Base-by-base conservation (phyloP, 2,113 vertebrate species). In the Benitochromis conjunctus region DNA sequence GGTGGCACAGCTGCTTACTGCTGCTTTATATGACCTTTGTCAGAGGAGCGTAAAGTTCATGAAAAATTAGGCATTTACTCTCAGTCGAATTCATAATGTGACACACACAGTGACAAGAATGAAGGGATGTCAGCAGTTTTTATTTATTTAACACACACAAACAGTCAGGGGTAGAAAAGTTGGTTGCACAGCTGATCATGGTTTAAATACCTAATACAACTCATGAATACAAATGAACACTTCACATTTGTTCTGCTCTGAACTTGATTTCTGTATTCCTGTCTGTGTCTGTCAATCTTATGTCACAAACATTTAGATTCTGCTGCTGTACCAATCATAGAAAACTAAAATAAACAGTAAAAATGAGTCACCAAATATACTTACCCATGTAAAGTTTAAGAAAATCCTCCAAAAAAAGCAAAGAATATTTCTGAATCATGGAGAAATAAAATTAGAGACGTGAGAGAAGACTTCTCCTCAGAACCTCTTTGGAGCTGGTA, bases 1-100 rank as follows among this genome's bases (percentile, higher is more conserved):
- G 46, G 43, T 34, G 71, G 46, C 71, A 76, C 46, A 53, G 46
- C 71, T 76, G 46, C 71, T 5, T 76, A 53, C 46, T n/a, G 26
- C 71, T 76, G 46, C 26, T 53, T 76, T 53, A 53, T 76, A 53
- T 53, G 71, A 76, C 71, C 46, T 76, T 10, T 76, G 71, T 53
- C 71, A 34, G 10, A 34, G 46, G 46, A 76, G 46, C 71, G 53
- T 53, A 34, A 53, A 76, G 71, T 76, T 76, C 29, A 53, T 34
- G 71, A 76, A 53, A 76, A 13, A 76, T 76, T 53, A n/a, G 71
- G 43, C 46, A 76, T 53, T 76, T 76, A n/a, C 71, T 53, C 18
- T 34, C 3, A 71, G 46, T 53, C 0, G 26, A 76, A 53, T 76
- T 76, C 26, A 53, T 53, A 53, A 76, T 53, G 71, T 53, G 71